Evolutionary conservation across 2,113 vertebrate genomes (phyloP), one percentile per base, ranked within the genome.

Genomic region (Galeopterus variegatus): DNA sequence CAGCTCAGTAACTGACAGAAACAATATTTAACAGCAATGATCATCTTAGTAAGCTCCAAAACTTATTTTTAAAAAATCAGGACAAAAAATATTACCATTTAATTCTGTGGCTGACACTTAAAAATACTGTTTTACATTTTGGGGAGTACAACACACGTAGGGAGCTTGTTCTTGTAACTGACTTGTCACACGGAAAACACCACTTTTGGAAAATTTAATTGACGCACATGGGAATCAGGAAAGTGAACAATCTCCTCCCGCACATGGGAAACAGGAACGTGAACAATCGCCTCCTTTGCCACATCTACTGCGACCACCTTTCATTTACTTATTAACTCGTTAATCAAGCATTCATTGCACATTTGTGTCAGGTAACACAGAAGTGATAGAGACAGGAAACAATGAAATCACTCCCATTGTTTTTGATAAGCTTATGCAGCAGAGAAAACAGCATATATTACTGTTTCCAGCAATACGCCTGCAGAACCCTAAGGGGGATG

Each of bases 131-230:
- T 65, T 82, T 79, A 36, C 36, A 28, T 21, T 24, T 24, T 87
- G 41, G 15, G 6, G 24, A 11, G 11, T 1, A 62, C 4, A 33
- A 5, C 23, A 73, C 3, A 23, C 0, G 1, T 33, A 11, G 2
- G 8, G 33, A 70, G 1, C 15, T 45, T 79, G n/a, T 24, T 65
- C 21, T 28, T 65, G 0, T 69, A 65, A 87, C 8, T 70, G 24
- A 41, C 28, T 19, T 23, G 28, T 31, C 65, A 69, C 17, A 90
- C 21, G 13, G 10, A 82, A 77, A 28, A 91, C 26, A 91, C 6
- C 6, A 48, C 0, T 14, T 31, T n/a, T 54, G 73, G 54, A 70
- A 45, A 80, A 89, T 67, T 60, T 60, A 80, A 75, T 52, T 31
- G 48, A 77, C 31, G 50, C 18, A 4, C 28, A 11, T 1, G 8